Evolutionary conservation across 2,888 invertebrate species (phyloP).

Genomic region (Epsilonema sp.): DNA sequence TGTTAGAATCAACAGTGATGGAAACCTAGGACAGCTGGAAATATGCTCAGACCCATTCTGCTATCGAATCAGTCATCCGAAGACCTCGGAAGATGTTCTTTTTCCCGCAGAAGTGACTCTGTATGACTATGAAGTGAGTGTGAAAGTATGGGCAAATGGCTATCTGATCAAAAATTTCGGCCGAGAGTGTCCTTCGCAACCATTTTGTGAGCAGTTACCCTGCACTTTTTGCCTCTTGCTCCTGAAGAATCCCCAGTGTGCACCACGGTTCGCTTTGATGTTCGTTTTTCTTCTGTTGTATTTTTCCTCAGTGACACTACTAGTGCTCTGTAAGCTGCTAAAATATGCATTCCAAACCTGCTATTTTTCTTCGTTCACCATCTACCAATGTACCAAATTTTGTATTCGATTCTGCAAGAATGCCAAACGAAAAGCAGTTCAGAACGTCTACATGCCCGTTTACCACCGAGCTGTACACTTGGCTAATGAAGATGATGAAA

Average conservation of each 20-base stretch:
- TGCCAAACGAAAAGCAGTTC: neutral
- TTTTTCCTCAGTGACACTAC: neutral
- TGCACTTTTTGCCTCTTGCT: slow-evolving; percentile 1
- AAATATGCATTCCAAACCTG: too few species aligned
- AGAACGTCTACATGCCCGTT: neutral
- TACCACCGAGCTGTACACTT: neutral
- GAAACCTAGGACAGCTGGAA: neutral
- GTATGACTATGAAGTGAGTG: neutral
- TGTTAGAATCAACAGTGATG: neutral
- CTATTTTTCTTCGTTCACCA: too few species aligned
- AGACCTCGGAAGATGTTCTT: neutral
- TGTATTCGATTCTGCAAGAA: too few species aligned
- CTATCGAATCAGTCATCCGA: neutral
- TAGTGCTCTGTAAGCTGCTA: neutral
- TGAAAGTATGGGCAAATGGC: neutral
- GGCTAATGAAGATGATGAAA: too few species aligned
- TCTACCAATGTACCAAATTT: too few species aligned
- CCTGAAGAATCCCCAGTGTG: neutral
- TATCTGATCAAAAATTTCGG: neutral
- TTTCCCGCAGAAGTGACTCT: neutral
- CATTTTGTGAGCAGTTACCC: slow-evolving; percentile 4
- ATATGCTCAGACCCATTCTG: slow-evolving; percentile 1
- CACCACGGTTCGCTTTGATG: neutral
- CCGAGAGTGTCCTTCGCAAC: neutral
- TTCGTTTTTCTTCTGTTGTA: neutral